phyloP scores from a whole-genome alignment of 2,888 invertebrate genomes.

The Pyrrhia umbra region DNA sequence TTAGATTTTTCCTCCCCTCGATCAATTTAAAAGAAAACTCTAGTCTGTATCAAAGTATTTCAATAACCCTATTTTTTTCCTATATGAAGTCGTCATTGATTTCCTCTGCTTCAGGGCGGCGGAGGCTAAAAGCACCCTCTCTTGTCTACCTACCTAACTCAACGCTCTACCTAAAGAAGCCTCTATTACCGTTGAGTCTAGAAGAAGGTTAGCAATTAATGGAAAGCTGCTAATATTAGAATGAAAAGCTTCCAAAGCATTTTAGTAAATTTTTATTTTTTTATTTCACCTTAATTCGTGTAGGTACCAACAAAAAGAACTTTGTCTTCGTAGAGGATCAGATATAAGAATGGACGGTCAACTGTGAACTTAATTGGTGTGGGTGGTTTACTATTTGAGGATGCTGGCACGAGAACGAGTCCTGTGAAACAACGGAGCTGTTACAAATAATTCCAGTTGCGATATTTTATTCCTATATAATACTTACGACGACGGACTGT shows the following conservation, averaged over 20 bases:
- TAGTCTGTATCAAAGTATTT: no score
- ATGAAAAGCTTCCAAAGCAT: not conserved
- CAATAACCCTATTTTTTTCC: no score
- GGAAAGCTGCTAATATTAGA: not conserved
- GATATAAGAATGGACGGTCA: conserved; percentile 66
- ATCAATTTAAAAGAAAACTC: no score
- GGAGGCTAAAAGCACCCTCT: no score
- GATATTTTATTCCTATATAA: no score
- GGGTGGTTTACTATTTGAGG: conserved; percentile 26
- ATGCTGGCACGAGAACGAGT: conserved; percentile 33
- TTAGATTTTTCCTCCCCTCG: no score
- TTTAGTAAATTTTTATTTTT: not conserved
- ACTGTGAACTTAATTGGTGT: conserved; percentile 44
- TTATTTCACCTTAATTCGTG: conserved; percentile 55
- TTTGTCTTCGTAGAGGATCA: conserved; percentile 67
- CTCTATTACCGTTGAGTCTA: no score
- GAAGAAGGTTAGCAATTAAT: not conserved
- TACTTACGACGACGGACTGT: no score
- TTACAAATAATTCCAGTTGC: not conserved
- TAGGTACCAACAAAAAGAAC: conserved; percentile 69
- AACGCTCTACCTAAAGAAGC: no score
- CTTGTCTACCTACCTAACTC: no score
- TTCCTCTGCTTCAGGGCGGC: no score
- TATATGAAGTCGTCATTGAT: no score
- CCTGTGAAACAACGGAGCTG: conserved; percentile 38